Base-by-base conservation (phyloP, 2,797 vertebrate genomes). In the Odontamblyopus rebecca region DNA sequence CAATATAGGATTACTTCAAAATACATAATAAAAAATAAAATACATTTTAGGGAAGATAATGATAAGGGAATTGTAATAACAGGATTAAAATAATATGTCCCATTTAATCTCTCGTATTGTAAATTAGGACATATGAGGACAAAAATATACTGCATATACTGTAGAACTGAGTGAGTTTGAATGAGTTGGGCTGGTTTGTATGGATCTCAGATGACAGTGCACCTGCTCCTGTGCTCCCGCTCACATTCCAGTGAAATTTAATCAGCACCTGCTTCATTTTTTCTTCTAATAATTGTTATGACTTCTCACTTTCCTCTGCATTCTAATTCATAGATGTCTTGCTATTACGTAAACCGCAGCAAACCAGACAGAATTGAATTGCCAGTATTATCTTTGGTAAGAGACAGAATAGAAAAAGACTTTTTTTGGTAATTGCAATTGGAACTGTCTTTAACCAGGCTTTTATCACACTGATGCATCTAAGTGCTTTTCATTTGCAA, bases 261-360 rank as follows among this genome's bases (percentile, higher is more conserved):
- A 71, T 48, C 23, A 38, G 16, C 23, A 35, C 38, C 26, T n/a
- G 69, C 78, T 73, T 67, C 71, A 35, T 65, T 74, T 23, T 41
- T 44, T 63, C 19, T 15, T 30, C 35, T 35, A 18, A 61, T 61
- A 61, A 35, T 78, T 78, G 65, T 79, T 76, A 85, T 86, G 67
- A 77, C 61, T 78, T 80, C 76, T 79, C 71, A 75, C 73, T 80
- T 75, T 85, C 80, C 82, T 75, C 62, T 78, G 60, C 50, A 66
- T 62, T 77, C 61, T 75, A 74, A 61, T 11, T 26, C 59, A 62
- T 35, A 35, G 5, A 61, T 4, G 27, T 29, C 29, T 32, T 61
- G 15, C 59, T 61, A 15, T 48, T 48, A 48, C 12, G 6, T 32
- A 61, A 30, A 61, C 59, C 27, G 32, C 3, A n/a, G 19, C 12